A percentile compares a stretch with the other conserved stretches of the same genome.
phyloP scores from a whole-genome alignment of 2,888 invertebrate species.

The Timandra comae region DNA sequence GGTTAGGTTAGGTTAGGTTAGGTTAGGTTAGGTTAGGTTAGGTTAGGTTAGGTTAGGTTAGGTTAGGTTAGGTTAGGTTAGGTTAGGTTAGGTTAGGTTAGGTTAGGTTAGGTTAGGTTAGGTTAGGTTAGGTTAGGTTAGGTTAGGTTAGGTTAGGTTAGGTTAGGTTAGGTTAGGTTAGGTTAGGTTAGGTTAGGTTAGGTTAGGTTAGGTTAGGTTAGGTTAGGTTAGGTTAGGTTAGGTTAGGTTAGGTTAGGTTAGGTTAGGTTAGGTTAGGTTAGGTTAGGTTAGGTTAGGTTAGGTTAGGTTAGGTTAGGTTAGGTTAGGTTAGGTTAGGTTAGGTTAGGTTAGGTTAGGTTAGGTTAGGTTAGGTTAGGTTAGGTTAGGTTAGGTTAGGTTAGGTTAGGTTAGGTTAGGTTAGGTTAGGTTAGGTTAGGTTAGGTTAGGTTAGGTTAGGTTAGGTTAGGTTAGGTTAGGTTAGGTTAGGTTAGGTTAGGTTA shows the following conservation, averaged over 20 bases:
- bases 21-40: conserved; percentile 18
- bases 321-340: conserved; percentile 10
- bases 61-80: conserved; percentile 14
- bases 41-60: conserved; percentile 17
- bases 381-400: conserved; percentile 1
- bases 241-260: conserved; percentile 11
- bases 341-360: conserved; percentile 12
- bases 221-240: conserved; percentile 11
- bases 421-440: conserved; percentile 10
- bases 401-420: conserved; percentile 9
- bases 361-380: conserved; percentile 8
- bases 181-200: conserved; percentile 14
- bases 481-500: conserved; percentile 9
- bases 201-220: conserved; percentile 12
- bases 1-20: conserved; percentile 18
- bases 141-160: conserved; percentile 13
- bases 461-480: conserved; percentile 10
- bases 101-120: conserved; percentile 15
- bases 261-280: conserved; percentile 11
- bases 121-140: conserved; percentile 15
- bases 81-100: conserved; percentile 15
- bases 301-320: conserved; percentile 11
- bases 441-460: conserved; percentile 7
- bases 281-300: conserved; percentile 11
- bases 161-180: conserved; percentile 14